Base-by-base conservation (phyloP, 2,113 vertebrate species). In the Abramis brama region DNA sequence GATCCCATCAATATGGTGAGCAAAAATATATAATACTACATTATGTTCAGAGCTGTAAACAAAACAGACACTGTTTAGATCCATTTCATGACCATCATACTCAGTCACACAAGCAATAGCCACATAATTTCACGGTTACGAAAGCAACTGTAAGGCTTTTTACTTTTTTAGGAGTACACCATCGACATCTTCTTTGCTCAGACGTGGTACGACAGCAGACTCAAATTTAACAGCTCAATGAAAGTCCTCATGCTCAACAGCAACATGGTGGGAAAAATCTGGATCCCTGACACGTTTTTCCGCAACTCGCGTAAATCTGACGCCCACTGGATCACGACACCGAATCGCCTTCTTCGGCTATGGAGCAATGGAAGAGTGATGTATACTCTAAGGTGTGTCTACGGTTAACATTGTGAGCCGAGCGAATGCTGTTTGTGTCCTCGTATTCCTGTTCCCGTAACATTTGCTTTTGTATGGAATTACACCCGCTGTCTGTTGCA, bases 131-230 rank as follows among this genome's bases (percentile, higher is more conserved):
- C 21, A 76, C 4, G 12, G 25, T 77, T 36, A 71, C 3, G 79
- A 74, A 52, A n/a, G 4, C 19, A 78, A 64, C 45, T 68, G 6
- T 52, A 33, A 21, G 6, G 64, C 19, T 8, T 52, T 52, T 80
- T 45, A 23, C 57, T 62, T 64, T 30, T 93, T 78, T 91, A 99
- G 98, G 98, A 99, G 89, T 99, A 99, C 86, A 99, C 98, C 75
- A 99, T 99, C 84, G 98, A 99, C 91, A 99, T 99, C 91, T 99
- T 99, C 95, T 99, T 99, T 92, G 97, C 97, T 71, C 98, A 99
- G 92, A 98, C 97, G 4, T 99, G 98, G 98, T 98, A 97, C 87
- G 98, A 99, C 93, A 98, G 98, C 89, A 94, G 98, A 17, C 95
- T 99, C 79, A 97, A 97, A 91, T 99, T 99, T 93, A 99, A 99